Base-by-base conservation (phyloP, 2,888 invertebrate species). In the Dendrolimus houi region DNA sequence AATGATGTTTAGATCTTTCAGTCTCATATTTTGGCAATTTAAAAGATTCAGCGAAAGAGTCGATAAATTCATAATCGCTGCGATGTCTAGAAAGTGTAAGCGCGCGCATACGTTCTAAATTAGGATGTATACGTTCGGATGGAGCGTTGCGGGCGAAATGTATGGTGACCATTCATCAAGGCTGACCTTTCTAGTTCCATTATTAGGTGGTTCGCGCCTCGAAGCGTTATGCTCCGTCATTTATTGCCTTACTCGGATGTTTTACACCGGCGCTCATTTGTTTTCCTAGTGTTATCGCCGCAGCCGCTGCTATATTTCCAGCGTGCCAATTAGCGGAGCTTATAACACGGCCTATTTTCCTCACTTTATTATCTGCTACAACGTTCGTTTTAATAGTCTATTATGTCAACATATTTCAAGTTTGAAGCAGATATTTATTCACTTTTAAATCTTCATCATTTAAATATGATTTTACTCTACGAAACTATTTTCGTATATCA, bases 161-260 rank as follows among this genome's bases (percentile, higher is more conserved):
- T 71, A 77, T 73, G 67, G 62, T 55, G 63, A 62, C 65, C 60
- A 74, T 75, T 64, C 60, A 60, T 77, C 71, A 71, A 58, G 54
- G 60, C 54, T 70, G 75, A 78, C 74, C 75, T 79, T 72, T 70
- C 64, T 61, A 62, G 65, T 69, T 62, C 60, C 71, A 74, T 77
- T 77, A 75, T 70, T 69, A 68, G 71, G 69, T 70, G 66, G 70
- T 74, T 70, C 69, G 64, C 71, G 72, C 67, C 63, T 68, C 62
- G 47, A 12, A 9, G 9, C 47, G 47, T 47, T 12, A 47, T 47
- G 53, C 58, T 62, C 57, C 60, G 67, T 65, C 71, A 65, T 72
- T 73, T 71, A 69, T 74, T 67, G 69, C 70, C 67, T 65, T 68
- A 59, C 55, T 58, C 59, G 55, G 60, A 56, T 54, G 59, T 60